These are phyloP conservation scores for Seriola quinqueradiata DNA, from an alignment of 2,113 vertebrate genomes.

Conservation along the genomic window DNA sequence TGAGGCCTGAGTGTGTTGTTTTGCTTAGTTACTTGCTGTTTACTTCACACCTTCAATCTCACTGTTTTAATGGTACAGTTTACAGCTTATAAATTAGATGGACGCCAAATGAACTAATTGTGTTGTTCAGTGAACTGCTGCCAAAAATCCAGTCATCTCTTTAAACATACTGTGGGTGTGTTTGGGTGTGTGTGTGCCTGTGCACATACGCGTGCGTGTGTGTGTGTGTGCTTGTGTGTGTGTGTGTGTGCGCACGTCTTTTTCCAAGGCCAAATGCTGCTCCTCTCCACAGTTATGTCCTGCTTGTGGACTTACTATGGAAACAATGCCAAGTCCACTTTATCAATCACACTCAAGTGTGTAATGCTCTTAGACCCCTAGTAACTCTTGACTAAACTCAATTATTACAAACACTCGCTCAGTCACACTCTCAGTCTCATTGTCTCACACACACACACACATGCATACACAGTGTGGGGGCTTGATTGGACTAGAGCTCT, in stretches of 20 bases:
- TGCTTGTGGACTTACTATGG: conserved; percentile 40
- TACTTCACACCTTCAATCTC: background rate
- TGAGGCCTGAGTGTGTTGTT: background rate
- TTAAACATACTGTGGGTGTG: background rate
- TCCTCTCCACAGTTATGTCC: background rate
- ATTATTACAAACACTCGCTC: conserved; percentile 57
- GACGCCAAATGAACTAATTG: conserved; percentile 19
- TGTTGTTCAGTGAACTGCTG: conserved; percentile 26
- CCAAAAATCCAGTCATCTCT: conserved; percentile 12
- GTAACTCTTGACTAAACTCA: conserved; percentile 64
- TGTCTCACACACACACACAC: conserved; percentile 11
- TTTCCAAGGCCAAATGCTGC: conserved; percentile 5
- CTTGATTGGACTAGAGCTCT: conserved; percentile 57
- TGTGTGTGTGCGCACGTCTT: background rate
- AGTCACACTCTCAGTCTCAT: conserved; percentile 2
- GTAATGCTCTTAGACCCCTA: conserved; percentile 52
- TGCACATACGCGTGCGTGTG: background rate
- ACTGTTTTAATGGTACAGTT: conserved; percentile 8
- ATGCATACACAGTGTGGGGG: conserved; percentile 10
- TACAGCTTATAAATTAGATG: background rate
- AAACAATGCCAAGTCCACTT: conserved; percentile 51
- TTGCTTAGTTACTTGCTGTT: background rate
- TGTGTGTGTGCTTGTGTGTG: background rate
- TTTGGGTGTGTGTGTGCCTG: background rate
- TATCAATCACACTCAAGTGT: conserved; percentile 59